phyloP scores from a whole-genome alignment of 2,888 invertebrate genomes.

The Eupeodes latifasciatus region DNA sequence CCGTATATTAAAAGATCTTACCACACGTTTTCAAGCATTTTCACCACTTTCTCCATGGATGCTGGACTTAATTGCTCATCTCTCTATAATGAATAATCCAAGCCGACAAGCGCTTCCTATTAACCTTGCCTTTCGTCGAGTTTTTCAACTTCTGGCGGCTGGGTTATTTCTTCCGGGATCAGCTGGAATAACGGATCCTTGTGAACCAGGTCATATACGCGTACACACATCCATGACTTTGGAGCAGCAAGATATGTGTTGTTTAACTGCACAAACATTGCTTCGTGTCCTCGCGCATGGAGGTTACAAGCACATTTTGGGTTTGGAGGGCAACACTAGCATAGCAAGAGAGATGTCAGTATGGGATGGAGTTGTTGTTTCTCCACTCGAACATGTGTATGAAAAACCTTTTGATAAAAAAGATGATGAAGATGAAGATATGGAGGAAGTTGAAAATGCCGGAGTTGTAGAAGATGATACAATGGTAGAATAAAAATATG shows the following conservation, averaged over 20 bases:
- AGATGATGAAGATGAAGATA: conserved; percentile 89
- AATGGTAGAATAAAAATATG: conserved; percentile 78
- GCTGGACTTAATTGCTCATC: conserved; percentile 97
- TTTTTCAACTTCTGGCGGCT: conserved; percentile 95
- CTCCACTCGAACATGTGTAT: conserved; percentile 97
- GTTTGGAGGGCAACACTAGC: conserved; percentile 85
- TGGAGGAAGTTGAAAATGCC: conserved; percentile 86
- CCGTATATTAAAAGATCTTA: conserved; percentile 95
- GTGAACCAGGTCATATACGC: conserved; percentile 94
- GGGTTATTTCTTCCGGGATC: conserved; percentile 98
- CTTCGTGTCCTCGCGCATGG: conserved; percentile 96
- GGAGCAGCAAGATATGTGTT: conserved; percentile 96
- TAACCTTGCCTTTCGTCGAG: conserved; percentile 94
- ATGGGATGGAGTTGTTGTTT: conserved; percentile 98
- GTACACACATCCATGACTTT: conserved; percentile 96
- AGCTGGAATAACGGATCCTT: conserved; percentile 96
- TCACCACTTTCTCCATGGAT: conserved; percentile 98
- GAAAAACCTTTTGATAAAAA: conserved; percentile 91
- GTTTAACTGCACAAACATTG: conserved; percentile 94
- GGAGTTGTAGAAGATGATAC: conserved; percentile 83
- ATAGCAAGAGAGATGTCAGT: conserved; percentile 94
- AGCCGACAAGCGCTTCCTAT: conserved; percentile 96
- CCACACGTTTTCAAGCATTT: conserved; percentile 94
- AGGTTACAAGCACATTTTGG: conserved; percentile 96
- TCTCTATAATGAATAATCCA: conserved; percentile 98